Evolutionary conservation across 2,888 invertebrate species (phyloP), one percentile per base, ranked within the genome.

Genomic region (Uloborus plumipes): DNA sequence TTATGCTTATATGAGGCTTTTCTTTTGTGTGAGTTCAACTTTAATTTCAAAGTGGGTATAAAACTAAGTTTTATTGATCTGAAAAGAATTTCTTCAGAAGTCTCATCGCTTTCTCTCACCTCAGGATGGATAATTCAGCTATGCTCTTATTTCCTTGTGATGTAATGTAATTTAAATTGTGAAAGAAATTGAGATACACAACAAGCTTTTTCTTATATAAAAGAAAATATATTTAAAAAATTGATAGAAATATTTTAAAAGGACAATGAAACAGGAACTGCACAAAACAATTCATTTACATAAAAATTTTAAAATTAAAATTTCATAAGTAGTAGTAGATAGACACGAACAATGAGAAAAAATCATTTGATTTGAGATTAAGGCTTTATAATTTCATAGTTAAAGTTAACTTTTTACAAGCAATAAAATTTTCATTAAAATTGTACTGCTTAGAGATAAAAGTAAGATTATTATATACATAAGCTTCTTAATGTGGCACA

Each of bases 151-250:
- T 39, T 11, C 7, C 3, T 39, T 39, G 39, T 39, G 2, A 7
- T 31, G 39, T 55, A 55, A 14, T 70, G 39, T 55, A 55, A 14
- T 70, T 59, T 18, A 39, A 58, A 26, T 13, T 16, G 58, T 20
- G 14, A n/a, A 26, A 67, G 18, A 15, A 51, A 76, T 53, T 0
- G 39, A 50, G 39, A 50, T 31, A n/a, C 1, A n/a, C 65, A 20
- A 51, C 51, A 78, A 20, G 51, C 78, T n/a, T 0, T 49, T 61
- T 59, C 18, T 73, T 81, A 74, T 65, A 69, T 77, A 80, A 81
- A 81, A 26, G 74, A 81, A 81, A 81, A 81, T 81, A 74, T 74
- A 81, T 81, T 81, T 74, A 81, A 81, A 81, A 64, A 81, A 70
- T 81, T 55, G 74, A 81, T 81, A 81, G 80, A 81, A 81, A 81